These are phyloP conservation scores for Aphelocoma californica DNA, from an alignment of 2,797 vertebrate species.

Conservation along the genomic window DNA sequence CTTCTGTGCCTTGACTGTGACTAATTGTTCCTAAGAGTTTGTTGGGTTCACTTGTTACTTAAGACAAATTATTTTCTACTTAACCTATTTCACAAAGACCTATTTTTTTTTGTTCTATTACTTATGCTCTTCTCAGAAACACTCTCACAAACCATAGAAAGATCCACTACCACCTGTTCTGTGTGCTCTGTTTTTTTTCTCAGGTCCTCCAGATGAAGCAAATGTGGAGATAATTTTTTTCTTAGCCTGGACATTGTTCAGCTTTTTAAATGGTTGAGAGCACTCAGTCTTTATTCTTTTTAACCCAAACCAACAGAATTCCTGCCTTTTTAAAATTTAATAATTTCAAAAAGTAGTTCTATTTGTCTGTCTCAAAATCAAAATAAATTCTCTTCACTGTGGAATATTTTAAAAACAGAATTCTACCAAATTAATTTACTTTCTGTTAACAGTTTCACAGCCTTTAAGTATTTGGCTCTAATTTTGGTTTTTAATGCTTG, in stretches of 20 bases:
- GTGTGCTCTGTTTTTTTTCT: neutral
- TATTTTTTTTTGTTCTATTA: neutral
- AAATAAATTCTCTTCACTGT: neutral
- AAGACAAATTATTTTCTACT: neutral
- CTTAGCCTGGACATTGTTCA: neutral
- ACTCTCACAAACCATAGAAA: neutral
- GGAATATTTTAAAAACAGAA: neutral
- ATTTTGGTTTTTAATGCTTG: neutral
- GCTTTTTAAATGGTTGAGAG: neutral
- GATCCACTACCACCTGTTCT: neutral
- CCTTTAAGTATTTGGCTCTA: neutral
- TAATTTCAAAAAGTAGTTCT: neutral
- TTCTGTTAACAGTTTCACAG: neutral
- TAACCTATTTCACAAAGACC: neutral
- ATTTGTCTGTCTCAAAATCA: neutral
- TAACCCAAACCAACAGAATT: neutral
- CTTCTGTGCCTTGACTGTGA: neutral
- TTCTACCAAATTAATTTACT: neutral
- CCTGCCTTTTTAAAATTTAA: neutral
- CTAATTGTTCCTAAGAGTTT: neutral
- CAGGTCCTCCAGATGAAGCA: neutral
- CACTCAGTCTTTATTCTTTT: neutral
- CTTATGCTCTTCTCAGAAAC: neutral
- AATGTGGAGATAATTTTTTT: neutral
- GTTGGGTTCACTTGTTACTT: neutral